phyloP scores from a whole-genome alignment of 1,140 invertebrate genomes.

The Hycleus cichorii region DNA sequence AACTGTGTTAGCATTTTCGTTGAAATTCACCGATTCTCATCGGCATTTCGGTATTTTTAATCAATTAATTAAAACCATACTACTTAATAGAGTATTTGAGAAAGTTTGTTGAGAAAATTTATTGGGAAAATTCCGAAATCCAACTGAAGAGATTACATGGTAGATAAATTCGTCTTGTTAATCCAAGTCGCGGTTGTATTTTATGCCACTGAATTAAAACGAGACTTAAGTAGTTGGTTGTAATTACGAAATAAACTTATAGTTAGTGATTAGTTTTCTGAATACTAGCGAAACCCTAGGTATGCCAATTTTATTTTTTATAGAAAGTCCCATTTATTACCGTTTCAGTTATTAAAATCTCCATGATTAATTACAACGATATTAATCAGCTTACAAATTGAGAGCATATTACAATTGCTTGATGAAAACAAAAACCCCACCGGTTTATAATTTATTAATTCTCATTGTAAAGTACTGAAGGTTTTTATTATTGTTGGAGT shows the following conservation, averaged over 20 bases:
- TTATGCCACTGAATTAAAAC: constrained; percentile 7
- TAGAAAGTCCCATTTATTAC: no score
- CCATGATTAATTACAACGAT: no score
- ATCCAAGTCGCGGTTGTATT: background rate
- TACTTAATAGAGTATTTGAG: no score
- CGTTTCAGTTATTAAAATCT: no score
- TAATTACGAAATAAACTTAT: background rate
- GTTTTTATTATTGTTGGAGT: constrained; percentile 5
- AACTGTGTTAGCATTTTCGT: no score
- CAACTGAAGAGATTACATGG: background rate
- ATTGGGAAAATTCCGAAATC: constrained; percentile 4
- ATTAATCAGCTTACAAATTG: no score
- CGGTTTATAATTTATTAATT: constrained; percentile 9
- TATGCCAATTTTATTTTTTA: background rate
- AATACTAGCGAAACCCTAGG: background rate
- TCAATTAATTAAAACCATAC: no score
- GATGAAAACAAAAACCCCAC: no score
- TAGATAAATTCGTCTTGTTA: constrained; percentile 1
- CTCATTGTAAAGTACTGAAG: constrained; percentile 2
- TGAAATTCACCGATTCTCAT: no score
- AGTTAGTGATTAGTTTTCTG: no score
- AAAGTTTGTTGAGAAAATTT: background rate
- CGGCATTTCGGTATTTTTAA: no score
- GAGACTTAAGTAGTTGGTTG: constrained; percentile 2
- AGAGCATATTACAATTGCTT: no score